A percentile compares a stretch with the other conserved stretches of the same genome.
Evolutionary conservation across 1,140 invertebrate species (phyloP).

Genomic region (Melipona quadrifasciata): DNA sequence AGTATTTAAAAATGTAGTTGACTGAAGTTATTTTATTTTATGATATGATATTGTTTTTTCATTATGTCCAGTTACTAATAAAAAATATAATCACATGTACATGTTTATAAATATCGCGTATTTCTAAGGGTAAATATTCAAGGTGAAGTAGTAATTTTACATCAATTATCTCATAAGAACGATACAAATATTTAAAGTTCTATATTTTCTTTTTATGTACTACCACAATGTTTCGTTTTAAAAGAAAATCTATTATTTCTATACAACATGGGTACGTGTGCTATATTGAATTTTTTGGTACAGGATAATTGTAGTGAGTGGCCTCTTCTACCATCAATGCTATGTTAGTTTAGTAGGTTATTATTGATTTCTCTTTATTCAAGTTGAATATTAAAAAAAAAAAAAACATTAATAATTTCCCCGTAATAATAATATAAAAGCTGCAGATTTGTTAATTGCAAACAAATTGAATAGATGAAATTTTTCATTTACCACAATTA

Average conservation of each 20-base stretch:
- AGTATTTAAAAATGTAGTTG: background rate
- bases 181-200: background rate
- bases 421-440: background rate
- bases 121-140: background rate
- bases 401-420: slow-evolving; percentile 20
- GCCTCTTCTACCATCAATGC: slow-evolving; percentile 34
- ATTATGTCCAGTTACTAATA: background rate
- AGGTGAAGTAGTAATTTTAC: slow-evolving; percentile 21
- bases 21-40: slow-evolving; percentile 23
- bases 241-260: background rate
- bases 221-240: background rate
- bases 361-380: slow-evolving; percentile 39
- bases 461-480: background rate
- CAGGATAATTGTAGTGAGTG: slow-evolving; percentile 33
- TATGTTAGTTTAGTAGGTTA: slow-evolving; percentile 34
- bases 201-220: background rate
- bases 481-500: background rate
- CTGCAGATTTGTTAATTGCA: background rate
- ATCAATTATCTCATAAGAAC: background rate
- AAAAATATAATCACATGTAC: background rate
- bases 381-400: slow-evolving; percentile 11
- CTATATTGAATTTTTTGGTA: slow-evolving; percentile 28
- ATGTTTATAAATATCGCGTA: slow-evolving; percentile 11
- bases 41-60: slow-evolving; percentile 26
- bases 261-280: slow-evolving; percentile 18